Evolutionary conservation across 2,888 invertebrate genomes (phyloP), one percentile per base, ranked within the genome.

Genomic region (Drosophila borborema): DNA sequence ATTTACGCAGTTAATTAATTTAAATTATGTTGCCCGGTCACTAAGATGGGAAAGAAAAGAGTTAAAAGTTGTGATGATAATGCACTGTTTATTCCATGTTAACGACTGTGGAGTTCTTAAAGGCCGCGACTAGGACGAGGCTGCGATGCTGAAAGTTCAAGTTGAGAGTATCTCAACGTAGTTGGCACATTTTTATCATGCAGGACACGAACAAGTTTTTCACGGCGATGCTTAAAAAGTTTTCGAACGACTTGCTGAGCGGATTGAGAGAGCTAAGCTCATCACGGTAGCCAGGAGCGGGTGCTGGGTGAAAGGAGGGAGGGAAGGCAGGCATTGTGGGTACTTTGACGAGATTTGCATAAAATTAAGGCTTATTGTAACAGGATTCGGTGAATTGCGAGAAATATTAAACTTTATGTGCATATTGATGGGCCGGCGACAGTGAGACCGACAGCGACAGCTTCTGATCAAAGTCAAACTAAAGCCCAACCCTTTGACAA

Each of bases 371-470:
- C 73, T 86, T 86, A 86, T 86, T 86, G 77, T 76, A 79, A 86
- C 86, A 64, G 89, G 86, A 89, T 86, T 89, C 84, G 81, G 73
- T 72, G 77, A 86, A 83, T 83, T 73, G 89, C 73, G 73, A 73
- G 79, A 89, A 89, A 86, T 86, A 86, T 86, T 89, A 86, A 89
- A 84, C 89, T 86, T 86, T 86, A 84, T 86, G 86, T 69, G 84
- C 86, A 85, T 89, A 85, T 89, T 85, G 85, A 85, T 86, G 81
- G 63, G 60, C 48, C 64, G 43, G 38, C 45, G 66, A 60, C 69
- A 63, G 64, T 62, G 41, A 41, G n/a, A 41, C 2, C 43, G 9
- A 40, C 8, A 48, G 36, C 55, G 61, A 63, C 70, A 64, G 68
- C 68, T 43, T 60, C 46, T 61, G 69, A 45, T 64, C 34, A 31